Evolutionary conservation across 2,113 vertebrate genomes (phyloP).

Genomic region (Rhizomys pruinosus): DNA sequence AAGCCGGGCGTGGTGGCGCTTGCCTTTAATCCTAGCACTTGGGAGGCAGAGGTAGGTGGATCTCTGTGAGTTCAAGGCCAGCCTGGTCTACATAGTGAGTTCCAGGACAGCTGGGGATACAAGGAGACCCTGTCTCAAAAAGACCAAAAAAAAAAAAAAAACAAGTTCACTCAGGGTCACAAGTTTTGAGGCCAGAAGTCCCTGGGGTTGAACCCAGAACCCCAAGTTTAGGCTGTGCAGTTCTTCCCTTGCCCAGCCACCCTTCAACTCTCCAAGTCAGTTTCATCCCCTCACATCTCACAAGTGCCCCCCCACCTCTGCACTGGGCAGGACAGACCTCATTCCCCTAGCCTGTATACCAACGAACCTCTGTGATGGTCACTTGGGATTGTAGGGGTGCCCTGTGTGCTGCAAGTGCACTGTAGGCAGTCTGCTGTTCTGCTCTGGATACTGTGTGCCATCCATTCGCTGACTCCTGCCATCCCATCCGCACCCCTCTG

Average conservation of each 20-base stretch:
- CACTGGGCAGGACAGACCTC: not conserved
- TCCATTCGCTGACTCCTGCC: not conserved
- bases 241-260: not conserved
- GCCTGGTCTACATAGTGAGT: too few species aligned
- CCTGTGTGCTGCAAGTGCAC: not conserved
- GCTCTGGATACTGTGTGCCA: not conserved
- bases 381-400: not conserved
- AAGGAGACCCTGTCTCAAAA: too few species aligned
- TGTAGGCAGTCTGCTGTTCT: not conserved
- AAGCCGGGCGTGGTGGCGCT: too few species aligned
- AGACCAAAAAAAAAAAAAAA: too few species aligned
- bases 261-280: not conserved
- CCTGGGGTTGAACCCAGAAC: not conserved
- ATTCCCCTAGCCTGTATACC: not conserved
- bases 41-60: too few species aligned
- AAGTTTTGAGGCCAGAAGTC: not conserved
- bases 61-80: too few species aligned
- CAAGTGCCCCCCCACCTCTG: too few species aligned
- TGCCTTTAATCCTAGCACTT: too few species aligned
- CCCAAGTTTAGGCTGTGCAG: not conserved
- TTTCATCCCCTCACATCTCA: not conserved
- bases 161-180: not conserved
- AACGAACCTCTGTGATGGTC: not conserved
- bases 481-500: not conserved
- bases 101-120: too few species aligned